Base-by-base conservation (phyloP, 2,888 invertebrate genomes). In the Caenorhabditis sulstoni region DNA sequence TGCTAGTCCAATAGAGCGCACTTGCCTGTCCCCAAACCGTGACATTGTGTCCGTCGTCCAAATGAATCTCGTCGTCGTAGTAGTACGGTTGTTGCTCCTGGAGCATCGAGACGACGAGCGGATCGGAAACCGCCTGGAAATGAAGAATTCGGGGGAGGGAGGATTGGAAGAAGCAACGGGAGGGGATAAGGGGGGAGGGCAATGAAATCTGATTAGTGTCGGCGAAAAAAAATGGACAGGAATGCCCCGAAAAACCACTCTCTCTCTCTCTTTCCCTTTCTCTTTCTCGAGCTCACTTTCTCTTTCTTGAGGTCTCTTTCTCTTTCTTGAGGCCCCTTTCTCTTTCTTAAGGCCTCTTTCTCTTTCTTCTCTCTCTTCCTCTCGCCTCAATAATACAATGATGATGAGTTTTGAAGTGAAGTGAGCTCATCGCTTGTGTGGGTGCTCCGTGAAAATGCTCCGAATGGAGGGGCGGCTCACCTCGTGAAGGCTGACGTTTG, bases 381-480 rank as follows among this genome's bases (percentile, higher is more conserved):
- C n/a, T n/a, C n/a, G n/a, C n/a, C n/a, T n/a, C n/a, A n/a, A n/a
- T n/a, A n/a, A 22, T 50, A 18, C 64, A 73, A 64, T 57, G 44
- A 29, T 61, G 59, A 70, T 70, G 67, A 67, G 75, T 67, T 75
- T 75, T 75, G 53, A 75, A 75, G 75, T 45, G n/a, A n/a, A n/a
- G n/a, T n/a, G n/a, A 35, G n/a, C 9, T 68, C 49, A 11, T 50
- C 29, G n/a, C n/a, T n/a, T n/a, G n/a, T n/a, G n/a, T n/a, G n/a
- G n/a, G n/a, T n/a, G n/a, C n/a, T n/a, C n/a, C n/a, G n/a, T n/a
- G n/a, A n/a, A n/a, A n/a, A n/a, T n/a, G n/a, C n/a, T n/a, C n/a
- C n/a, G n/a, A n/a, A n/a, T n/a, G n/a, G n/a, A n/a, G n/a, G n/a
- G 50, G n/a, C 39, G 41, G 18, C 59, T 67, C 23, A 78, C 78